Base-by-base conservation (phyloP, 2,888 invertebrate species). In the Caenorhabditis zanzibari region DNA sequence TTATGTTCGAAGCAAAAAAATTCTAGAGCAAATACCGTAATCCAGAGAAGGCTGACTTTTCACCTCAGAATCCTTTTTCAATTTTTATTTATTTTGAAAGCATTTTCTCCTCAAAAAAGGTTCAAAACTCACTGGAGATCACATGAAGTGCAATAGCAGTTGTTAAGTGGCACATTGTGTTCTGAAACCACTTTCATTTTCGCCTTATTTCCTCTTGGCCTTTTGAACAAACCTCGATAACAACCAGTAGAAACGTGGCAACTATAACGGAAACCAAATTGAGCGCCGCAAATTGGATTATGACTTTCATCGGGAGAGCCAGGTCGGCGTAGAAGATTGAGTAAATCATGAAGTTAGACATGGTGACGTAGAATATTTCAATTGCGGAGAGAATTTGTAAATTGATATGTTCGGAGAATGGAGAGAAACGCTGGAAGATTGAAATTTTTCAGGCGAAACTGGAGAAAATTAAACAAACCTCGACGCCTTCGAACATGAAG, bases 301-400 rank as follows among this genome's bases (percentile, higher is more conserved):
- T 49, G 22, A 58, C 66, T 52, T 80, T 61, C 14, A 54, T 28
- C 32, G 80, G 80, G 9, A 80, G 26, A n/a, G 26, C 35, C 24
- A 81, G 59, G 26, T 81, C 64, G 19, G 59, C 58, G 32, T 73
- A 81, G 61, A 81, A 81, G 0, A 74, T 58, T 26, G 80, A 73
- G 52, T 64, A 66, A 58, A 73, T 58, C 52, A 81, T 73, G 35
- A 52, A 73, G 52, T 81, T 81, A n/a, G 58, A 59, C 59, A 81
- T 47, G 44, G 71, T 49, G 38, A 72, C 72, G 72, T 72, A 72
- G 24, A 73, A 32, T 10, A 72, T 44, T 28, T 72, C 80, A 14
- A 71, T 38, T 16, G 63, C 52, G 0, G 26, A 38, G 0, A 79
- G 6, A 2, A 68, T 59, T 69, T 58, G 49, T 12, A 76, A 4